phyloP scores from a whole-genome alignment of 2,113 vertebrate genomes.

The Rhinolophus ferrumequinum region DNA sequence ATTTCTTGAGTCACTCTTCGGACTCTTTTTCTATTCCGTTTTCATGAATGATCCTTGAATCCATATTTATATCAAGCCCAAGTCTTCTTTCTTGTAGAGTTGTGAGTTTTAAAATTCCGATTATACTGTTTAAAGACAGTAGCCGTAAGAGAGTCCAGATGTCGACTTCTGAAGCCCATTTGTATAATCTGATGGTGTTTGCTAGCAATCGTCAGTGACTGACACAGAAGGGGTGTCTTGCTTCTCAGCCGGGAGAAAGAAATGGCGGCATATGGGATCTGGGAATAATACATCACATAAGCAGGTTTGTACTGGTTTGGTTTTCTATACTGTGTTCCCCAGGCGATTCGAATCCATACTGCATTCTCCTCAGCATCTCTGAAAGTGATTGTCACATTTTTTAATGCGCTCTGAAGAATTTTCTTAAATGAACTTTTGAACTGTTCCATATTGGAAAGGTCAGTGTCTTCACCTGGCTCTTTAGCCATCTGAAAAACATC shows the following conservation, averaged over 20 bases:
- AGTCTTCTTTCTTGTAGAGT: slow-evolving; percentile 78
- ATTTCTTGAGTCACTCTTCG: slow-evolving; percentile 86
- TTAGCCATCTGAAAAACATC: slow-evolving; percentile 89
- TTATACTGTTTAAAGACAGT: slow-evolving; percentile 91
- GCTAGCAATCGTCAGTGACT: slow-evolving; percentile 91
- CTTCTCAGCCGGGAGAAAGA: slow-evolving; percentile 73
- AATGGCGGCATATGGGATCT: slow-evolving; percentile 92
- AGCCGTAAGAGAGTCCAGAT: slow-evolving; percentile 91
- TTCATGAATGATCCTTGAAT: slow-evolving; percentile 88
- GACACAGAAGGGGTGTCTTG: slow-evolving; percentile 86
- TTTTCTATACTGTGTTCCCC: slow-evolving; percentile 88
- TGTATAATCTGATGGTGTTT: slow-evolving; percentile 88
- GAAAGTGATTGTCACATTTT: slow-evolving; percentile 92
- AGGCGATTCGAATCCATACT: slow-evolving; percentile 96
- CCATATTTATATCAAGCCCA: slow-evolving; percentile 83
- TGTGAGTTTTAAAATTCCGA: slow-evolving; percentile 89
- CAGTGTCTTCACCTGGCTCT: slow-evolving; percentile 80
- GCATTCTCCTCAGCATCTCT: slow-evolving; percentile 91
- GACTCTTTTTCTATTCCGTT: slow-evolving; percentile 85
- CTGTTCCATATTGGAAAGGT: slow-evolving; percentile 80
- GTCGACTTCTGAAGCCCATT: slow-evolving; percentile 91
- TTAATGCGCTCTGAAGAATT: slow-evolving; percentile 82
- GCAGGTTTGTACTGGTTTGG: slow-evolving; percentile 94
- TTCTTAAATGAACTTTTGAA: slow-evolving; percentile 86
- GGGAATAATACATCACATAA: slow-evolving; percentile 92